phyloP scores from a whole-genome alignment of 2,888 invertebrate genomes.

The Orthosia incerta region DNA sequence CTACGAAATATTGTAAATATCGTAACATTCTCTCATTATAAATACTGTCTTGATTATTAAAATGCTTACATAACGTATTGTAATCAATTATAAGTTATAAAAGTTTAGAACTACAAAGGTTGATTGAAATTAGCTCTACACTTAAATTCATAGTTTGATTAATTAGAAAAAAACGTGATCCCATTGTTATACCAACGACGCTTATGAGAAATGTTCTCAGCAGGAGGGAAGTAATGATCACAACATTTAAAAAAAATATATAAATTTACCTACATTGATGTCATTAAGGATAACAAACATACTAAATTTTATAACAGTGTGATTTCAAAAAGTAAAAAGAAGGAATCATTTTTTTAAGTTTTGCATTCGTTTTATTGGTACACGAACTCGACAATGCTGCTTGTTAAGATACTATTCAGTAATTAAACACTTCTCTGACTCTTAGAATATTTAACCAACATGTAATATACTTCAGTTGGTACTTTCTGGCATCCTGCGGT shows the following conservation, averaged over 20 bases:
- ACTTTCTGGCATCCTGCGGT: background rate
- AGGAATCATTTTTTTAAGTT: no score
- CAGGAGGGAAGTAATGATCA: slow-evolving; percentile 36
- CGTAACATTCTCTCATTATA: background rate
- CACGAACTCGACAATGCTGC: background rate
- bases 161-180: no score
- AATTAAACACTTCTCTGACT: no score
- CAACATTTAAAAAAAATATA: no score
- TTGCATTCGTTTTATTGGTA: background rate
- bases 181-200: no score
- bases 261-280: background rate
- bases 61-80: background rate
- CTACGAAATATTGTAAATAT: background rate
- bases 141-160: no score
- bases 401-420: no score
- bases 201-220: background rate
- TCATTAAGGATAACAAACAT: background rate
- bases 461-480: no score
- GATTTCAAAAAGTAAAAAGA: no score
- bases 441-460: no score
- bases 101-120: background rate
- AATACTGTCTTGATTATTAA: background rate
- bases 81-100: background rate
- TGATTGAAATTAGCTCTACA: no score
- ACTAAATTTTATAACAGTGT: background rate